These are phyloP conservation scores for Apantesis nais DNA, from an alignment of 2,888 invertebrate genomes.

Conservation along the genomic window DNA sequence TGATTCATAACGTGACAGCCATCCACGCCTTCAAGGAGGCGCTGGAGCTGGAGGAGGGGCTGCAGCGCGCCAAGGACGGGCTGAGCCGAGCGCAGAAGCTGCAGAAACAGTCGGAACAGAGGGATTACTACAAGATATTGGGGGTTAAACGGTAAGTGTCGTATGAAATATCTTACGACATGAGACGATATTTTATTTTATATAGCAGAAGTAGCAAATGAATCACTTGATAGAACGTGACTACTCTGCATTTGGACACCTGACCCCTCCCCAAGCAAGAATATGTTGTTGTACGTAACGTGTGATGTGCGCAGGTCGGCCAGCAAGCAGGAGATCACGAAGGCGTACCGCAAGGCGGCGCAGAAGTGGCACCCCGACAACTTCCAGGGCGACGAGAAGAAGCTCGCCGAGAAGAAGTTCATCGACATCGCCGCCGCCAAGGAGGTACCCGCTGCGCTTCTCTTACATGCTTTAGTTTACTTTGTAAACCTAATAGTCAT, in stretches of 20 bases:
- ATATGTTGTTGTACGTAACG: too few relatives aligned
- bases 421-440: constrained; percentile 99
- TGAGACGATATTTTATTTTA: too few relatives aligned
- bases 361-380: constrained; percentile 99
- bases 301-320: constrained; percentile 85
- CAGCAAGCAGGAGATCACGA: constrained; percentile 95
- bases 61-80: constrained; percentile 95
- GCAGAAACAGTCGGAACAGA: constrained; percentile 95
- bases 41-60: constrained; percentile 91
- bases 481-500: too few relatives aligned
- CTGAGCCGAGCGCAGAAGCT: constrained; percentile 94
- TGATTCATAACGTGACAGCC: constrained; percentile 83
- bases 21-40: constrained; percentile 95
- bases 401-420: constrained; percentile 98
- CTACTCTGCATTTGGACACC: too few relatives aligned
- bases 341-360: constrained; percentile 98
- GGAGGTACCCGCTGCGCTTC: constrained; percentile 88
- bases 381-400: constrained; percentile 95
- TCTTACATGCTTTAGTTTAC: not conserved
- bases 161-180: not conserved
- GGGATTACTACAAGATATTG: constrained; percentile 99
- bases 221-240: too few relatives aligned
- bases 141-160: constrained; percentile 90
- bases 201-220: too few relatives aligned
- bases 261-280: too few relatives aligned